Evolutionary conservation across 2,888 invertebrate genomes (phyloP).

Genomic region (Rotaria magnacalcarata): DNA sequence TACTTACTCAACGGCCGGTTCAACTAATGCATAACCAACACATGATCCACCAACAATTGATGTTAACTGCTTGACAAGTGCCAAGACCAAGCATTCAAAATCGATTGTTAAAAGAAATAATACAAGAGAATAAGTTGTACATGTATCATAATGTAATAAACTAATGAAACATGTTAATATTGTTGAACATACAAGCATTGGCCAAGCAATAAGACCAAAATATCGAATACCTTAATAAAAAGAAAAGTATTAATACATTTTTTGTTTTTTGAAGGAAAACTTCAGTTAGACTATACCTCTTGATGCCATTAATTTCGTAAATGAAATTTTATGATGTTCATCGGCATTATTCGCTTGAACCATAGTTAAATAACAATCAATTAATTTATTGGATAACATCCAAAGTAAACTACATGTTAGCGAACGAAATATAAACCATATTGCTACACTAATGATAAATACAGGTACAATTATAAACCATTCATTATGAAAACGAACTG

Average conservation of each 20-base stretch:
- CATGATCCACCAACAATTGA: slow-evolving; percentile 57
- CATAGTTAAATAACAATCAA: slow-evolving; percentile 50
- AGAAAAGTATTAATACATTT: not conserved
- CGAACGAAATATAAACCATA: slow-evolving; percentile 50
- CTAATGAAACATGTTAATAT: slow-evolving; percentile 51
- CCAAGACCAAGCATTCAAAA: slow-evolving; percentile 52
- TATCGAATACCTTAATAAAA: slow-evolving; percentile 54
- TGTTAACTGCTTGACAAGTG: slow-evolving; percentile 55
- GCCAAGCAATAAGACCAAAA: slow-evolving; percentile 55
- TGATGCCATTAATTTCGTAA: slow-evolving; percentile 53
- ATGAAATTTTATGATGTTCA: slow-evolving; percentile 28
- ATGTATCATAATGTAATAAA: slow-evolving; percentile 55
- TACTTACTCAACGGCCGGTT: slow-evolving; percentile 55
- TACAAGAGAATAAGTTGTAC: slow-evolving; percentile 52
- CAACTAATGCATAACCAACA: slow-evolving; percentile 57
- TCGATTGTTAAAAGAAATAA: slow-evolving; percentile 53
- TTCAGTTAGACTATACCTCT: not conserved
- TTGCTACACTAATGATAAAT: slow-evolving; percentile 50
- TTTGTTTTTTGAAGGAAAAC: too few relatives aligned
- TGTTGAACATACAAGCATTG: slow-evolving; percentile 52
- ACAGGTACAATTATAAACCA: slow-evolving; percentile 59
- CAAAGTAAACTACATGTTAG: slow-evolving; percentile 54
- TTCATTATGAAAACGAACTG: slow-evolving; percentile 55
- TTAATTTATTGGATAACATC: slow-evolving; percentile 55
- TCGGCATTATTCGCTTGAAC: not conserved